phyloP scores from a whole-genome alignment of 1,140 invertebrate genomes.

The Drosophila sechellia region DNA sequence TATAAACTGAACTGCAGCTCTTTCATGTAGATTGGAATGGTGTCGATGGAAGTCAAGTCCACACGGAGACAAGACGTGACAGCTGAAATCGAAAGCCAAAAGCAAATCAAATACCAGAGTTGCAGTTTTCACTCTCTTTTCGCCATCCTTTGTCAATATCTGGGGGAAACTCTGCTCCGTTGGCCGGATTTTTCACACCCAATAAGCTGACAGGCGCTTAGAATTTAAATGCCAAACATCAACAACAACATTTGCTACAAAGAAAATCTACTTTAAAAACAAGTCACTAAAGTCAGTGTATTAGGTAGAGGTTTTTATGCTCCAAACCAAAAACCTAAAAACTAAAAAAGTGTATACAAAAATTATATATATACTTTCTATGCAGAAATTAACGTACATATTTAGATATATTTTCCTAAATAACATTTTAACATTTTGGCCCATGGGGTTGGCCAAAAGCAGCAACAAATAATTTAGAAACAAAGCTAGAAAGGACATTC shows the following conservation, averaged over 20 bases:
- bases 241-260: slow-evolving; percentile 25
- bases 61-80: slow-evolving; percentile 47
- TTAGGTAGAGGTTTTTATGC: background rate
- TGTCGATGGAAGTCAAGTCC: slow-evolving; percentile 21
- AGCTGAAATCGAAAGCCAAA: slow-evolving; percentile 38
- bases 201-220: slow-evolving; percentile 47
- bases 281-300: background rate
- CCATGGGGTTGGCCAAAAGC: slow-evolving; percentile 43
- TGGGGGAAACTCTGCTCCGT: slow-evolving; percentile 11
- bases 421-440: no score
- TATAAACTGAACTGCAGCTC: slow-evolving; percentile 26
- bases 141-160: slow-evolving; percentile 7
- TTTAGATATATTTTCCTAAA: no score
- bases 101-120: slow-evolving; percentile 49
- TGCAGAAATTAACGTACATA: background rate
- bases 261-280: slow-evolving; percentile 10
- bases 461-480: slow-evolving; percentile 18
- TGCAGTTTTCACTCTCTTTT: slow-evolving; percentile 29
- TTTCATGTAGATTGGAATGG: slow-evolving; percentile 15
- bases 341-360: background rate
- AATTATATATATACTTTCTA: background rate
- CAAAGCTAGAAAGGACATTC: background rate
- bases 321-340: background rate
- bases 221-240: slow-evolving; percentile 63
- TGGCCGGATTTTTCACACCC: slow-evolving; percentile 38